Conservation (phyloP, 2,888 invertebrate species). For the Beris morrisii region DNA sequence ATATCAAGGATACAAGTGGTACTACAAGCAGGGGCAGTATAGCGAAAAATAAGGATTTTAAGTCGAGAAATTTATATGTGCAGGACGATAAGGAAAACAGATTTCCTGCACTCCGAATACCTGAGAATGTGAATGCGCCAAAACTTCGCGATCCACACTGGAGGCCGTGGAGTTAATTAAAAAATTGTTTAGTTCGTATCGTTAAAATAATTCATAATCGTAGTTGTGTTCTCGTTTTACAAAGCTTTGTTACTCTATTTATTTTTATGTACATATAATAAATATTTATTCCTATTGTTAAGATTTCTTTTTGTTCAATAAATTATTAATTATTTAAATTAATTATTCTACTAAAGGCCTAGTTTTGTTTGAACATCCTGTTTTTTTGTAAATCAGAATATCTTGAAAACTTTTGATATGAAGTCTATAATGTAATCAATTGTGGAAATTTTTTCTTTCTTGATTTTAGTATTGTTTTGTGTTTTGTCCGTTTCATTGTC, state of each 20-base stretch:
- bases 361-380: background rate
- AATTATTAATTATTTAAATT: background rate
- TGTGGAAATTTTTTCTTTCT: constrained; percentile 19
- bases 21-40: too few species aligned
- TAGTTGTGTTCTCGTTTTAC: background rate
- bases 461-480: constrained; percentile 11
- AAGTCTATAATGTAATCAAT: constrained; percentile 19
- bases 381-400: background rate
- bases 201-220: too few species aligned
- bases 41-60: too few species aligned
- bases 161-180: constrained; percentile 15
- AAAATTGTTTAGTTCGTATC: background rate
- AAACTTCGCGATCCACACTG: constrained; percentile 3
- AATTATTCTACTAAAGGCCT: background rate
- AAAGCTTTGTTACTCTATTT: constrained; percentile 16
- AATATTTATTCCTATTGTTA: constrained; percentile 14
- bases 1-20: background rate
- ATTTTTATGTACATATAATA: constrained; percentile 22
- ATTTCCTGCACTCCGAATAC: too few species aligned
- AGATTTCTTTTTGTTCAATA: constrained; percentile 1
- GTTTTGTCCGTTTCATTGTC: constrained; percentile 24
- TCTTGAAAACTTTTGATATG: constrained; percentile 12
- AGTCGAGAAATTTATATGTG: too few species aligned
- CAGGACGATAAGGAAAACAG: too few species aligned
- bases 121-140: too few species aligned